Evolutionary conservation across 2,113 vertebrate species (phyloP), one percentile per base, ranked within the genome.

Genomic region (cat (Felis catus)): DNA sequence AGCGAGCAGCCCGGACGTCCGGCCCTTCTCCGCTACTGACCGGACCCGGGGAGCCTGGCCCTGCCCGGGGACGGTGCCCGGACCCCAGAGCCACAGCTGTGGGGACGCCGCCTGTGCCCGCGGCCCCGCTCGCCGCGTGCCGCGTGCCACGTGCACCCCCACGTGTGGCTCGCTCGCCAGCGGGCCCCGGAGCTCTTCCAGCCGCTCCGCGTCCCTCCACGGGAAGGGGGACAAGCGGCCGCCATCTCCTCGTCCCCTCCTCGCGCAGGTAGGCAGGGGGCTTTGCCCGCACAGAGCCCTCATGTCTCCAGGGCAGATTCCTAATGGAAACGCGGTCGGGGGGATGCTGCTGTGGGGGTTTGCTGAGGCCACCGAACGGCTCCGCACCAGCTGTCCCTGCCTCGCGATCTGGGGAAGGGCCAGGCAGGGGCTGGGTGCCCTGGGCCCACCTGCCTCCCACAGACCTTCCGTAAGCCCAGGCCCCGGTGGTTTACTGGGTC

Each of bases 31-130:
- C 11, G 5, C 10, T 31, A 78, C 27, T 18, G 92, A 48, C 58
- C 31, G 12, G 31, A 0, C 1, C 5, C 16, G 0, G 25, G 7
- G 33, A 45, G 53, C 53, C 29, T 29, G 2, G 33, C 8, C 4
- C 21, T 29, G 91, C 41, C 70, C 16, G 4, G 5, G 2, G 45
- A 18, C 14, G 5, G 25, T 0, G 10, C 65, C 58, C 21, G 21
- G 58, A 61, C 21, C 58, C 58, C 58, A 23, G 58, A 23, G 58
- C 58, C 21, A 7, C 58, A 7, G 58, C 58, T 23, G 21, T 61
- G 23, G 7, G 58, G 33, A 66, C 6, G 14, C 53, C 10, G 53
- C 68, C 81, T 1, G 3, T 1, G 4, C 58, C 58, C 0, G 2
- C 6, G 12, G 41, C 10, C 63, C 41, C 4, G 4, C 10, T 36